Evolutionary conservation across 1,140 invertebrate genomes (phyloP).

Genomic region (Lamellibrachia luymesi): DNA sequence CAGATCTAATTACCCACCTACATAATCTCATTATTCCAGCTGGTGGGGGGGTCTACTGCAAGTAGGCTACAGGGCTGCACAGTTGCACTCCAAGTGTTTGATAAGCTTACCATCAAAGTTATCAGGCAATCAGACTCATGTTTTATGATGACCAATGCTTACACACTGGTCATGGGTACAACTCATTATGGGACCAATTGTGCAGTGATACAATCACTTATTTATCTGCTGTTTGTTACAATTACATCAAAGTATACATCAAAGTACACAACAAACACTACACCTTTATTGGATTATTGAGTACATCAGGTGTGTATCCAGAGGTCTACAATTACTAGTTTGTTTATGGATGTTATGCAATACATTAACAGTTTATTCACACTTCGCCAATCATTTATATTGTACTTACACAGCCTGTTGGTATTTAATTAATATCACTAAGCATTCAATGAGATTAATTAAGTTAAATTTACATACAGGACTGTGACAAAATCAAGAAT

Average conservation of each 20-base stretch:
- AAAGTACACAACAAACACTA: background rate
- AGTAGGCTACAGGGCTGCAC: background rate
- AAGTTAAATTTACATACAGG: no score
- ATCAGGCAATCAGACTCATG: background rate
- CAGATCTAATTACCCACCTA: background rate
- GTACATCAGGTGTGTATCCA: background rate
- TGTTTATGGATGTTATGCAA: background rate
- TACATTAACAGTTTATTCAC: background rate
- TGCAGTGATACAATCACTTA: background rate
- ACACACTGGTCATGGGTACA: background rate
- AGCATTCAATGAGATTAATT: no score
- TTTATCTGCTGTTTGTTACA: background rate
- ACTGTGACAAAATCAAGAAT: no score
- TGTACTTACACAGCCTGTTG: no score
- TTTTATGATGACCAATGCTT: background rate
- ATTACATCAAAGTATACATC: background rate
- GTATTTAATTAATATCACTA: no score
- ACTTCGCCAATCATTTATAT: background rate
- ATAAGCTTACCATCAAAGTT: slow-evolving; percentile 5
- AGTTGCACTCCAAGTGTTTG: background rate
- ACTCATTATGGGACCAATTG: background rate
- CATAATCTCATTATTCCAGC: background rate
- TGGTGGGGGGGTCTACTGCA: no score
- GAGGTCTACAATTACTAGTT: background rate
- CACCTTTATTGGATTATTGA: background rate